Evolutionary conservation across 1,140 invertebrate species (phyloP), one percentile per base, ranked within the genome.

Genomic region (Heliconius himera): DNA sequence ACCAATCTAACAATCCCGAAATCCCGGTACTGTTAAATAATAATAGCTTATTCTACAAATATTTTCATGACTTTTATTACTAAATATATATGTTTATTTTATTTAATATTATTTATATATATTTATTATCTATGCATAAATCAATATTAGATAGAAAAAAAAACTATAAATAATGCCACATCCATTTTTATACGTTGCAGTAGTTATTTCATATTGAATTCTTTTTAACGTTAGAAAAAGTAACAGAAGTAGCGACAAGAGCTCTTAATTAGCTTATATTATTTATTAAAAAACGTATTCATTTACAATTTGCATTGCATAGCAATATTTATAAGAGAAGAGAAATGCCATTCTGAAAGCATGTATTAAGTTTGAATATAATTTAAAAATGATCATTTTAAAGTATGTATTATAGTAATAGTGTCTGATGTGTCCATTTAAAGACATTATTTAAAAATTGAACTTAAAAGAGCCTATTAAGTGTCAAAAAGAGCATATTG

Each of bases 251-350:
- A 72, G 74, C 79, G 73, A 75, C 22, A 74, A 80, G 36, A 73
- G 82, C 78, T 56, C 80, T 80, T 84, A 87, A 84, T 87, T 84
- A 85, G 78, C 81, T 80, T 82, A 81, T 78, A 79, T 77, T 70
- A 66, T 60, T 16, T 26, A 51, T 66, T 56, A 22, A 66, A 66
- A 26, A 26, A 60, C n/a, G 56, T 60, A 66, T 66, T 66, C 9
- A 26, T 66, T 60, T 22, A 13, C 26, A 29, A 16, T 22, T 26
- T 26, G 6, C 13, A 66, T 66, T 66, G 22, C n/a, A 66, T 16
- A 66, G 26, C 29, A 26, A 26, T 26, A 66, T 26, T 66, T 9
- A 56, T 56, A 56, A 11, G 6, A 56, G 20, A n/a, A n/a, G n/a
- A n/a, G n/a, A n/a, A n/a, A 56, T 56, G 2, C 8, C 54, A 9